Evolutionary conservation across 2,113 vertebrate species (phyloP).

Genomic region (Nothoprocta perdicaria): DNA sequence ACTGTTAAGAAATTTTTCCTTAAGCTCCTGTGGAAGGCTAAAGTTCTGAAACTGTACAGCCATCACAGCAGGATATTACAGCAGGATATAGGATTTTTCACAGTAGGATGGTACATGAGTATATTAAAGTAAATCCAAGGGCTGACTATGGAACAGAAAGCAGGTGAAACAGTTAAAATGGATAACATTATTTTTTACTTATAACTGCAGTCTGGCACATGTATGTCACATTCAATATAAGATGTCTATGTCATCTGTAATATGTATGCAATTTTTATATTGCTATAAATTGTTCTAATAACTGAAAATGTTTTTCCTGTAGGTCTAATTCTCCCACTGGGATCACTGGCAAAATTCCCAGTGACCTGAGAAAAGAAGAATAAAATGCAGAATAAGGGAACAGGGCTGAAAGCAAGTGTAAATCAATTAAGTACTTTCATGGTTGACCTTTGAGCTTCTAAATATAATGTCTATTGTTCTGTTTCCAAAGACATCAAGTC

Average conservation of each 20-base stretch:
- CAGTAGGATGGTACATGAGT: neutral
- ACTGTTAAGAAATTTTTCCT: no score
- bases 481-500: neutral
- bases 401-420: conserved; percentile 13
- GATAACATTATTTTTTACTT: neutral
- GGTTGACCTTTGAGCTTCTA: conserved; percentile 41
- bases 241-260: neutral
- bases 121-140: neutral
- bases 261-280: neutral
- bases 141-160: neutral
- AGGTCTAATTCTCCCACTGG: neutral
- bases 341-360: conserved; percentile 8
- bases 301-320: conserved; percentile 3
- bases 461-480: neutral
- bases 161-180: neutral
- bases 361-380: neutral
- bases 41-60: neutral
- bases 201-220: neutral
- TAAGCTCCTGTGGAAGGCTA: neutral
- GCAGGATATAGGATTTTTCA: neutral
- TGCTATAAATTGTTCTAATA: neutral
- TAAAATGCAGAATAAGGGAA: conserved; percentile 23
- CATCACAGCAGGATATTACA: neutral
- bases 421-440: conserved; percentile 22
- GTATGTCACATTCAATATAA: neutral